A percentile compares a stretch with the other conserved stretches of the same genome.
Evolutionary conservation across 1,140 invertebrate species (phyloP).

Genomic region (Geopemphigus sp.): DNA sequence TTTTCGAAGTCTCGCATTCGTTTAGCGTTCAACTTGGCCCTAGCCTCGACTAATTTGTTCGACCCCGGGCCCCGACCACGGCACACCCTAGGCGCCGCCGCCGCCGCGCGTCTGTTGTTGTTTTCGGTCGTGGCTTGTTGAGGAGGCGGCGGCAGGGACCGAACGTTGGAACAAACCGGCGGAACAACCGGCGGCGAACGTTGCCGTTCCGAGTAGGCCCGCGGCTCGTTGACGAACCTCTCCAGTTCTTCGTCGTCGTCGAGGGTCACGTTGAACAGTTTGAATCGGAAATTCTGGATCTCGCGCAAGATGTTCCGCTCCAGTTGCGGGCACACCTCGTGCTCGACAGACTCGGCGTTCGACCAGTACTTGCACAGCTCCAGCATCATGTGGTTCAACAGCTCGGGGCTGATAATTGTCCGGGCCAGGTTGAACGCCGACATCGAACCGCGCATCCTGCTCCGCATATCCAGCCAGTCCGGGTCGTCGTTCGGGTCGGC

Average conservation of each 20-base stretch:
- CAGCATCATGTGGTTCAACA: constrained; percentile 14
- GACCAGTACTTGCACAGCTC: constrained; percentile 31
- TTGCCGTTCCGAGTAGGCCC: not conserved
- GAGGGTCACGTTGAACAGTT: not conserved
- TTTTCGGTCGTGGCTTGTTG: too few species aligned
- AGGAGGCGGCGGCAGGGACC: too few species aligned
- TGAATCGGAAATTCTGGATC: constrained; percentile 13
- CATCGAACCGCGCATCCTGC: constrained; percentile 20
- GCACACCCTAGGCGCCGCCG: too few species aligned
- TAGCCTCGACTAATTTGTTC: not conserved
- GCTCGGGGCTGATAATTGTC: not conserved
- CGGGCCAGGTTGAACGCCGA: not conserved
- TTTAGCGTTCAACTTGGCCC: too few species aligned
- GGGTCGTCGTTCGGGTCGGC: constrained; percentile 29
- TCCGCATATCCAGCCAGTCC: constrained; percentile 20
- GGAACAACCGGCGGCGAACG: not conserved
- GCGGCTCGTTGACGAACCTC: not conserved
- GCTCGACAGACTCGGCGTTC: not conserved
- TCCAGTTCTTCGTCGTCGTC: not conserved
- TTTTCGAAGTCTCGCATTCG: too few species aligned
- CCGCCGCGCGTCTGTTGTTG: too few species aligned
- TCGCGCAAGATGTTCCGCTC: constrained; percentile 9
- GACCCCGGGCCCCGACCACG: not conserved
- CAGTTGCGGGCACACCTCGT: not conserved
- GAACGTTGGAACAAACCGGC: too few species aligned